phyloP scores from a whole-genome alignment of 2,888 invertebrate genomes.

The Galerucella pusilla region DNA sequence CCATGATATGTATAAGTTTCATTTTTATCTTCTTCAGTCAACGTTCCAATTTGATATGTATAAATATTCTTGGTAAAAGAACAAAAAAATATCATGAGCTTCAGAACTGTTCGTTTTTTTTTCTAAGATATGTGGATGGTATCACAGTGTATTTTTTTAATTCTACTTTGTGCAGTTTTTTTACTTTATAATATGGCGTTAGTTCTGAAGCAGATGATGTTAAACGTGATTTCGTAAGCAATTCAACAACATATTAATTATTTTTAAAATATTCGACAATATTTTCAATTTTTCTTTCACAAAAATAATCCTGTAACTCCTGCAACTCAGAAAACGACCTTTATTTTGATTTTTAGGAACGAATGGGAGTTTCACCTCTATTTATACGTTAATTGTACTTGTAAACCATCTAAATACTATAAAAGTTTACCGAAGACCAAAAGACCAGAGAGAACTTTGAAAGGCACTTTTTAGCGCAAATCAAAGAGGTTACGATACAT shows the following conservation, averaged over 20 bases:
- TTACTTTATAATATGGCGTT: neutral
- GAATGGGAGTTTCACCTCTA: no score
- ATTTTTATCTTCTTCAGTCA: neutral
- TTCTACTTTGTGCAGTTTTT: conserved; percentile 27
- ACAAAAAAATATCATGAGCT: conserved; percentile 12
- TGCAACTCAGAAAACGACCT: no score
- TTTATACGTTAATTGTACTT: no score
- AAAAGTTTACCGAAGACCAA: no score
- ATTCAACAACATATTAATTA: neutral
- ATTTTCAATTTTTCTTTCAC: neutral
- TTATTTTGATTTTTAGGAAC: no score
- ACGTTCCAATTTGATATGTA: conserved; percentile 33
- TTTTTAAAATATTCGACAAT: neutral
- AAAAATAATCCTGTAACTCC: no score
- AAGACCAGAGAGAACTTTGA: no score
- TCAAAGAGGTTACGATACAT: no score
- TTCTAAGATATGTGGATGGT: conserved; percentile 33
- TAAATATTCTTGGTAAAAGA: conserved; percentile 5
- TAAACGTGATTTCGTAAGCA: neutral
- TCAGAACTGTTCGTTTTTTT: conserved; percentile 24
- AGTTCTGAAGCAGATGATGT: conserved; percentile 28
- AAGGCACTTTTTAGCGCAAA: no score
- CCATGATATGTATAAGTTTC: conserved; percentile 37
- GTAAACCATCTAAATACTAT: no score
- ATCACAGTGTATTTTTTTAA: conserved; percentile 36